These are phyloP conservation scores for Mirza zaza DNA, from an alignment of 2,113 vertebrate species.

Conservation along the genomic window DNA sequence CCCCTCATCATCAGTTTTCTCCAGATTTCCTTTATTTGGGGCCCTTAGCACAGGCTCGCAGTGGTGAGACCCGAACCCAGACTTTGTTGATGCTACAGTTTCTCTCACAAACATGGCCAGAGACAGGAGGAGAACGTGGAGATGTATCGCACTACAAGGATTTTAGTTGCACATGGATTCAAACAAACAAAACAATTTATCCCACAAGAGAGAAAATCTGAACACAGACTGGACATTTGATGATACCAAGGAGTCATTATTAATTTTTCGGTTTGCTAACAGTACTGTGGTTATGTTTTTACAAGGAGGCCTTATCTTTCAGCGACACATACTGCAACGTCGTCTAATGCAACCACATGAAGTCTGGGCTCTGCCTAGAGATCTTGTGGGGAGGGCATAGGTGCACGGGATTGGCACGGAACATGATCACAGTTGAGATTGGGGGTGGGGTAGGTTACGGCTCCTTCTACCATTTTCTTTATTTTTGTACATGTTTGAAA, in stretches of 20 bases:
- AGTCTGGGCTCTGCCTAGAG: neutral
- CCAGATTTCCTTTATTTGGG: neutral
- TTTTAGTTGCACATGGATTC: neutral
- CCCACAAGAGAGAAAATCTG: neutral
- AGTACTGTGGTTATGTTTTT: neutral
- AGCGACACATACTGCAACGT: neutral
- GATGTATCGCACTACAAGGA: neutral
- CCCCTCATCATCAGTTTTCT: neutral
- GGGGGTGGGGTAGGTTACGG: neutral
- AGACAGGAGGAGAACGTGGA: neutral
- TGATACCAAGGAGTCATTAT: neutral
- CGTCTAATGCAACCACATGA: accelerated
- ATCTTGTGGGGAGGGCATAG: neutral
- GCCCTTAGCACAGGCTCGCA: neutral
- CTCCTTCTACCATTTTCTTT: accelerated
- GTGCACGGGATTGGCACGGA: neutral
- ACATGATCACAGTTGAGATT: accelerated
- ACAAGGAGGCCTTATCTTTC: neutral
- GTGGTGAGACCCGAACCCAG: neutral
- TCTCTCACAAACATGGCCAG: neutral
- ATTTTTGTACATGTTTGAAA: neutral
- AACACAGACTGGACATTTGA: neutral
- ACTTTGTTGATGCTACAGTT: neutral
- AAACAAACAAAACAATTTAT: neutral
- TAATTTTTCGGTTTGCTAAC: neutral